Conservation (phyloP, 2,113 vertebrate species). For the Carassius auratus region DNA sequence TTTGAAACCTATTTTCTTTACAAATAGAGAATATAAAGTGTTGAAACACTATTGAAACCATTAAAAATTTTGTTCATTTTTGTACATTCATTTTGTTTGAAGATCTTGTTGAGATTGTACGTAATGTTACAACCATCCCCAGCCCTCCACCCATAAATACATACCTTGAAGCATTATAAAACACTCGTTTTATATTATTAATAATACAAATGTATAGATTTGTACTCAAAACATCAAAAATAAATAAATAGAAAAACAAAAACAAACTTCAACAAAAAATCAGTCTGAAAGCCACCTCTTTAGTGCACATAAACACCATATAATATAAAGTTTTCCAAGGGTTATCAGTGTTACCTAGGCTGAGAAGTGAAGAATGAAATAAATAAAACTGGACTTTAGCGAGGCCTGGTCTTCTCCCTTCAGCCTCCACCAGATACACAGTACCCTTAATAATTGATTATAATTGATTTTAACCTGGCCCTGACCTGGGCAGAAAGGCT, state of each 20-base stretch:
- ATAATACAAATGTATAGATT: background rate
- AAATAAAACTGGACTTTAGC: constrained; percentile 59
- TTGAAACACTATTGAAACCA: too few species aligned
- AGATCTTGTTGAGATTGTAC: too few species aligned
- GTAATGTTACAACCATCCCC: background rate
- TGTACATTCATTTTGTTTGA: too few species aligned
- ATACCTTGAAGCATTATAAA: background rate
- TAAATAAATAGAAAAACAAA: background rate
- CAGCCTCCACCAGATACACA: constrained; percentile 69
- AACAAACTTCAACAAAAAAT: background rate
- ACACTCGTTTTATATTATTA: background rate
- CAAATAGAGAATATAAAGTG: too few species aligned
- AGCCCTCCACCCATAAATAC: background rate
- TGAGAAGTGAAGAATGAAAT: constrained; percentile 24
- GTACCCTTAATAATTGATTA: constrained; percentile 93
- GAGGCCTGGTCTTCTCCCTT: constrained; percentile 59
- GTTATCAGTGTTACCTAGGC: background rate
- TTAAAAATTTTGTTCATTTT: too few species aligned
- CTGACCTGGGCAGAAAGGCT: constrained; percentile 85
- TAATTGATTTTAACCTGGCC: constrained; percentile 92
- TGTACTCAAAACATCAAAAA: background rate
- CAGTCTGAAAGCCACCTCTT: background rate
- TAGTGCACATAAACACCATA: background rate
- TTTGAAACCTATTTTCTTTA: too few species aligned
- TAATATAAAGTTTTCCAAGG: background rate